Percentiles rank a stretch among this genome's conserved stretches.
Evolutionary conservation across 1,140 invertebrate genomes (phyloP).

Genomic region (Diabrotica undecimpunctata): DNA sequence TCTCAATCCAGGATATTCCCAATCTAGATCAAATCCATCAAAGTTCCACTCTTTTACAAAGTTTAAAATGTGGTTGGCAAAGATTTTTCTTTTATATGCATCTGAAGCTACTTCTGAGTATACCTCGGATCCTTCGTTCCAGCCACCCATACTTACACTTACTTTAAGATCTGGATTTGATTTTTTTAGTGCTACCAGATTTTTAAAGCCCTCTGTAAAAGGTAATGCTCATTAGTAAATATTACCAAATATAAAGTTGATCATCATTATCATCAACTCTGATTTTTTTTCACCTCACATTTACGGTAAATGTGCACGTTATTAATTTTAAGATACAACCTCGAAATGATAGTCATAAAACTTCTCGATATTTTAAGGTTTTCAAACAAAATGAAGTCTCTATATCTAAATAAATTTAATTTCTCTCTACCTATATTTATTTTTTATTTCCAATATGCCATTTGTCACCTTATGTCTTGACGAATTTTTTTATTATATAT

Average conservation of each 20-base stretch:
- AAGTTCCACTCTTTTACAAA: constrained; percentile 73
- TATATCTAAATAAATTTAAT: too few relatives aligned
- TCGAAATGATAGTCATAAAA: too few relatives aligned
- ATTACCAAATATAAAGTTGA: background rate
- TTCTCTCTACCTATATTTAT: too few relatives aligned
- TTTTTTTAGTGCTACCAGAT: constrained; percentile 32
- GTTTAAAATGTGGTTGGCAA: constrained; percentile 37
- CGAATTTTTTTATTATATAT: too few relatives aligned
- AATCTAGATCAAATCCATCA: constrained; percentile 79
- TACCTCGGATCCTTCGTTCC: constrained; percentile 47
- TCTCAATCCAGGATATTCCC: constrained; percentile 70
- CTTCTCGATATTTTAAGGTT: too few relatives aligned
- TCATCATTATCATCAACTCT: too few relatives aligned
- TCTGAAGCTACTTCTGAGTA: constrained; percentile 3
- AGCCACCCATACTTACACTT: constrained; percentile 62
- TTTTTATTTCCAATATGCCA: too few relatives aligned
- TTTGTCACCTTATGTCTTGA: too few relatives aligned
- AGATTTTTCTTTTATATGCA: constrained; percentile 28
- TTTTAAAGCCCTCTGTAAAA: constrained; percentile 13
- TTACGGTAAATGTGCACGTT: too few relatives aligned
- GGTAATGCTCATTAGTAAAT: background rate
- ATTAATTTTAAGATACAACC: too few relatives aligned
- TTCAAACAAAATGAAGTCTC: too few relatives aligned
- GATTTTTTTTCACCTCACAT: too few relatives aligned
- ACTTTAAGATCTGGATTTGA: constrained; percentile 54